Evolutionary conservation across 2,888 invertebrate species (phyloP).

Genomic region (Malthinus flaveolus): DNA sequence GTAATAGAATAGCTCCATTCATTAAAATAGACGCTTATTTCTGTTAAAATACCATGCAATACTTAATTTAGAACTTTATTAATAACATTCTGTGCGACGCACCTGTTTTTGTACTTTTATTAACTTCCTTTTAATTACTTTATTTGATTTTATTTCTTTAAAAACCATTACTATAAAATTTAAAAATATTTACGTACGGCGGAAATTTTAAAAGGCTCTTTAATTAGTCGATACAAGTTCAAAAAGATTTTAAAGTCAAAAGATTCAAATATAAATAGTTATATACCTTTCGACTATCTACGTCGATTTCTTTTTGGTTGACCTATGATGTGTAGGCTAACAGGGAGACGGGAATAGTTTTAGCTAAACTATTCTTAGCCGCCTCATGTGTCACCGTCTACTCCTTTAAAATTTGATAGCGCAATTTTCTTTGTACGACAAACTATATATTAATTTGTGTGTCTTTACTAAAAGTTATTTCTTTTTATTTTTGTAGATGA

Average conservation of each 20-base stretch:
- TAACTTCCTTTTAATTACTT: slow-evolving; percentile 3
- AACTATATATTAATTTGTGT: slow-evolving; percentile 5
- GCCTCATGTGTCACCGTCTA: slow-evolving; percentile 37
- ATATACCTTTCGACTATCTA: slow-evolving; percentile 24
- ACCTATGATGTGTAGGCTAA: slow-evolving; percentile 40
- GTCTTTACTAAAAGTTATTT: slow-evolving; percentile 9
- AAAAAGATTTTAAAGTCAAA: slow-evolving; percentile 1
- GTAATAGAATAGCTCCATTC: too few species aligned
- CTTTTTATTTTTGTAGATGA: slow-evolving; percentile 27
- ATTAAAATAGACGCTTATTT: slow-evolving; percentile 1
- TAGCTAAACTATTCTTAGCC: slow-evolving; percentile 43
- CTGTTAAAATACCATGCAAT: slow-evolving; percentile 15
- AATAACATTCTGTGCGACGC: slow-evolving; percentile 20
- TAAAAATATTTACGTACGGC: too few species aligned
- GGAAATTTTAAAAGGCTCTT: too few species aligned
- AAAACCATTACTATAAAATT: too few species aligned
- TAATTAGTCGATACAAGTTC: not conserved
- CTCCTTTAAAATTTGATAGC: slow-evolving; percentile 30
- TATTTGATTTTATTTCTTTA: too few species aligned
- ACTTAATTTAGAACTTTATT: slow-evolving; percentile 21
- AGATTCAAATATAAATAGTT: slow-evolving; percentile 3
- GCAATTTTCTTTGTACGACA: slow-evolving; percentile 8
- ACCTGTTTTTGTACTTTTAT: slow-evolving; percentile 21
- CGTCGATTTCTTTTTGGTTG: slow-evolving; percentile 38
- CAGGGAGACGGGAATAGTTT: slow-evolving; percentile 38